phyloP scores from a whole-genome alignment of 1,140 invertebrate genomes.

The Pantala flavescens region DNA sequence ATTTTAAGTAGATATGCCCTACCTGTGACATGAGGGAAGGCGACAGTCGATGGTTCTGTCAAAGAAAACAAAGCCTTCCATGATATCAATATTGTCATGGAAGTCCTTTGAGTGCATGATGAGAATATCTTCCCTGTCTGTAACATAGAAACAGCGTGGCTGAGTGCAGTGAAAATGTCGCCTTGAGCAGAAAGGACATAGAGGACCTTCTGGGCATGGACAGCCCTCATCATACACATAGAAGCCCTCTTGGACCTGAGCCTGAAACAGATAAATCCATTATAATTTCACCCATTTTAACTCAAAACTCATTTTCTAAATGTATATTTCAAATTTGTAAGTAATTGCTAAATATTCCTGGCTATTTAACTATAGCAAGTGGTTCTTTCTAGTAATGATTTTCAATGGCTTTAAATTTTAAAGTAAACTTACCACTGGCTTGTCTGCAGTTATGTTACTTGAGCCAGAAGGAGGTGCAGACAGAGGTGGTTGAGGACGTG shows the following conservation, averaged over 20 bases:
- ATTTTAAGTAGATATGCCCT: neutral
- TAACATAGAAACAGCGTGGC: conserved; percentile 60
- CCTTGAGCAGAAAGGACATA: conserved; percentile 47
- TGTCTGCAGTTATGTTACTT: neutral
- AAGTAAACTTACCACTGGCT: neutral
- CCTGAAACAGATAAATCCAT: neutral
- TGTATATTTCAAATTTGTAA: too few species aligned
- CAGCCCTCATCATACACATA: conserved; percentile 45
- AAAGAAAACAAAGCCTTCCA: conserved; percentile 72
- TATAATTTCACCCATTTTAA: too few species aligned
- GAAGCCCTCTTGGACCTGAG: conserved; percentile 39
- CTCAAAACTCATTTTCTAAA: too few species aligned
- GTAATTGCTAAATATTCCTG: too few species aligned
- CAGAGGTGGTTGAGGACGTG: conserved; percentile 1
- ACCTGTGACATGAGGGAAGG: conserved; percentile 49
- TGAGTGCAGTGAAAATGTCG: conserved; percentile 64
- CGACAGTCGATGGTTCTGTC: conserved; percentile 68
- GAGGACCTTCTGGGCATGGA: conserved; percentile 46
- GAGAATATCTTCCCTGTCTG: conserved; percentile 53
- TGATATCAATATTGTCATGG: conserved; percentile 69
- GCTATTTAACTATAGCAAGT: neutral
- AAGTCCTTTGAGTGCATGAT: conserved; percentile 68
- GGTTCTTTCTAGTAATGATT: neutral
- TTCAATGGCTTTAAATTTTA: neutral
- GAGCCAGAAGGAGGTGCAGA: conserved; percentile 24